Percentiles rank a stretch among this genome's conserved stretches.
phyloP scores from a whole-genome alignment of 2,113 vertebrate genomes.

The Cebidichthys violaceus region DNA sequence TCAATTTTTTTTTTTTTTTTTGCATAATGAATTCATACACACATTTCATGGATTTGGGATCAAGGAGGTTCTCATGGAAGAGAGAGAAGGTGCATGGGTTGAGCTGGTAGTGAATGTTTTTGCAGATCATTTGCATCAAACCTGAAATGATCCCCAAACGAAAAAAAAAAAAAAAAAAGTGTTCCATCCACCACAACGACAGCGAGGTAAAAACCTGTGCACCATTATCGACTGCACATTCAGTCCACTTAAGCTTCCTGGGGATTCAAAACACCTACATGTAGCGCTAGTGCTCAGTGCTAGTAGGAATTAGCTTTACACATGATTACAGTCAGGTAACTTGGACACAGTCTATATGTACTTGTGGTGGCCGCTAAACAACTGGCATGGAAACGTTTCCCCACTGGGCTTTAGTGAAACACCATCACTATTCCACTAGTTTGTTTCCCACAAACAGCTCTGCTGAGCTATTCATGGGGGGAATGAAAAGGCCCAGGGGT shows the following conservation, averaged over 20 bases:
- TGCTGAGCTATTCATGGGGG: neutral
- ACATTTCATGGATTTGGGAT: slow-evolving; percentile 37
- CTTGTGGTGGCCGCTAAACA: slow-evolving; percentile 22
- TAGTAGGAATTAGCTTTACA: slow-evolving; percentile 49
- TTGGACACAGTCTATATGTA: slow-evolving; percentile 45
- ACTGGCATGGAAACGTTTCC: slow-evolving; percentile 47
- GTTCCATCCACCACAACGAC: neutral
- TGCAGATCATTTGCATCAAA: neutral
- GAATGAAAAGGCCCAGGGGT: slow-evolving; percentile 10
- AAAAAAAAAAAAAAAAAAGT: neutral
- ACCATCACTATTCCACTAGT: neutral
- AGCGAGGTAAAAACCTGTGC: neutral
- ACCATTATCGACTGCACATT: slow-evolving; percentile 8
- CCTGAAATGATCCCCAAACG: neutral
- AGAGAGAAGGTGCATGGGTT: neutral
- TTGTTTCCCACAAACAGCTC: slow-evolving; percentile 12
- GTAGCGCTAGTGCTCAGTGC: slow-evolving; percentile 15
- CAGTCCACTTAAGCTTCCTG: slow-evolving; percentile 11
- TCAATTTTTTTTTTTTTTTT: neutral
- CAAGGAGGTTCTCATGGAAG: slow-evolving; percentile 10
- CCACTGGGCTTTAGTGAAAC: slow-evolving; percentile 28
- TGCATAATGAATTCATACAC: slow-evolving; percentile 52
- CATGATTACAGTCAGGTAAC: slow-evolving; percentile 39
- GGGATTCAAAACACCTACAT: slow-evolving; percentile 34
- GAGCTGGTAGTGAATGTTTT: slow-evolving; percentile 1